A percentile compares a stretch with the other conserved stretches of the same genome.
Evolutionary conservation across 2,113 vertebrate genomes (phyloP).

Genomic region (Notothenia rossii): DNA sequence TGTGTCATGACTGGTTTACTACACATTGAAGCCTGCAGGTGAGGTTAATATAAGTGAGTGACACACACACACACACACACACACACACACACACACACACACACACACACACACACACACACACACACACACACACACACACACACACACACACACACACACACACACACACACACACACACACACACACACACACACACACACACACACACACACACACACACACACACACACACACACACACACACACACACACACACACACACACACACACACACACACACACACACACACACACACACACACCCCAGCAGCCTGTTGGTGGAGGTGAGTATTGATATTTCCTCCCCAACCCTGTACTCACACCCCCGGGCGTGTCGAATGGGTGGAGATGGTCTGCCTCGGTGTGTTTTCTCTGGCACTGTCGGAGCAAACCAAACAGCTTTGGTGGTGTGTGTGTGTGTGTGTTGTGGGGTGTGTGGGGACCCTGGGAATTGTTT

Average conservation of each 20-base stretch:
- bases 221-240: slow-evolving; percentile 18
- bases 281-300: slow-evolving; percentile 11
- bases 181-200: slow-evolving; percentile 11
- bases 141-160: slow-evolving; percentile 13
- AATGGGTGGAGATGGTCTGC: slow-evolving; percentile 73
- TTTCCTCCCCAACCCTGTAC: slow-evolving; percentile 49
- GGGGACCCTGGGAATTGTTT: slow-evolving; percentile 48
- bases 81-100: slow-evolving; percentile 8
- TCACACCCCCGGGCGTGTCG: slow-evolving; percentile 66
- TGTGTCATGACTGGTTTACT: no score
- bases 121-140: slow-evolving; percentile 21
- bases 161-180: slow-evolving; percentile 26
- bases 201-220: slow-evolving; percentile 24
- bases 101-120: slow-evolving; percentile 22
- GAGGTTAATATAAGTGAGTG: no score
- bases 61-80: slow-evolving; percentile 28
- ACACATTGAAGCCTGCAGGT: no score
- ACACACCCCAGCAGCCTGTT: slow-evolving; percentile 41
- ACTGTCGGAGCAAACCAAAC: slow-evolving; percentile 59
- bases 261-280: background rate
- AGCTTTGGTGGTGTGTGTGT: slow-evolving; percentile 40
- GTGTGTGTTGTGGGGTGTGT: background rate
- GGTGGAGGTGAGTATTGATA: slow-evolving; percentile 62
- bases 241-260: slow-evolving; percentile 6
- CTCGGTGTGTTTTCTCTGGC: slow-evolving; percentile 65